Conservation (phyloP, 2,888 invertebrate species). For the Himalopsyche anomala region DNA sequence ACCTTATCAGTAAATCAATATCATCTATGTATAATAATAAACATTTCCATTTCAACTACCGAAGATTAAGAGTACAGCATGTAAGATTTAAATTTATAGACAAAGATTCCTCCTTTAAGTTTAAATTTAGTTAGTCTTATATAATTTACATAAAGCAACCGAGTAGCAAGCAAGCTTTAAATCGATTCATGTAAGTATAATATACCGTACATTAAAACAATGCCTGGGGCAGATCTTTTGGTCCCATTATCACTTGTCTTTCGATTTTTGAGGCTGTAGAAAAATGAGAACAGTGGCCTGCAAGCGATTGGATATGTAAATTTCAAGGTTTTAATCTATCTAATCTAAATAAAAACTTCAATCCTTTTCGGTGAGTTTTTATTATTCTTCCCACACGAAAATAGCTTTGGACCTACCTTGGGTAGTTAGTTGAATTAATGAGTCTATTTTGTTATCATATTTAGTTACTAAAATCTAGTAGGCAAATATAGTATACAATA, state of each 20-base stretch:
- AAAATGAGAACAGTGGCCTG: constrained; percentile 20
- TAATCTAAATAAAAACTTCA: constrained; percentile 6
- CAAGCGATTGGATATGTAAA: constrained; percentile 13
- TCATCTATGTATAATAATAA: too few relatives aligned
- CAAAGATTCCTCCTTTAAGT: background rate
- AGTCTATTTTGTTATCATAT: too few relatives aligned
- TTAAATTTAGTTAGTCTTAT: background rate
- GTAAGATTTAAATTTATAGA: background rate
- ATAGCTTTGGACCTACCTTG: background rate
- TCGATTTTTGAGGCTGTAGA: background rate
- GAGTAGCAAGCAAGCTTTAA: background rate
- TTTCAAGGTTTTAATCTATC: background rate
- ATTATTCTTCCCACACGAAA: constrained; percentile 11
- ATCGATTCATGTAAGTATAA: constrained; percentile 7
- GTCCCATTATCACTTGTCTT: constrained; percentile 30
- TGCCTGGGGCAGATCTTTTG: constrained; percentile 2
- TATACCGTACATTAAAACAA: background rate
- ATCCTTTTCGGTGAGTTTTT: background rate
- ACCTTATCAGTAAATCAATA: too few relatives aligned
- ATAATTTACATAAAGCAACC: background rate
- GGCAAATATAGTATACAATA: too few relatives aligned
- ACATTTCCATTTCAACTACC: too few relatives aligned
- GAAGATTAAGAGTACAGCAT: too few relatives aligned
- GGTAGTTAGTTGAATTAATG: too few relatives aligned
- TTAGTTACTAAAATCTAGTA: too few relatives aligned